Conservation (phyloP, 2,113 vertebrate genomes). For the Candoia aspera region DNA sequence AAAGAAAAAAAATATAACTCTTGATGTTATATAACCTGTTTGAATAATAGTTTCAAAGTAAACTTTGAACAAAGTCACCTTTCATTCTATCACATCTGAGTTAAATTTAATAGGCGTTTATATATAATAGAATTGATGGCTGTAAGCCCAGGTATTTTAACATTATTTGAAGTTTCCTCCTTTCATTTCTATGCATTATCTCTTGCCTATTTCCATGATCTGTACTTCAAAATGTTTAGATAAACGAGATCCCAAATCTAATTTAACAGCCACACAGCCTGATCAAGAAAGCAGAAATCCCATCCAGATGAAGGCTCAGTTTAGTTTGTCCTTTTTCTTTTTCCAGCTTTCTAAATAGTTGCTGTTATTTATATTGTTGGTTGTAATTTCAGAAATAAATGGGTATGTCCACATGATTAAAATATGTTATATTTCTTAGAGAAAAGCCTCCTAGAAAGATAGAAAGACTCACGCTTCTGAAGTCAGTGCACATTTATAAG, state of each 20-base stretch:
- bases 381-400: not conserved
- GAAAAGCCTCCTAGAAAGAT: slow-evolving; percentile 80
- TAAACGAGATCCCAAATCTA: not conserved
- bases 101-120: not conserved
- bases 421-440: slow-evolving; percentile 65
- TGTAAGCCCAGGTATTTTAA: not conserved
- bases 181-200: not conserved
- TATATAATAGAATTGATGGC: not conserved
- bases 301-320: not conserved
- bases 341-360: not conserved
- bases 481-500: slow-evolving; percentile 97
- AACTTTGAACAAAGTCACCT: not conserved
- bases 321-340: not conserved
- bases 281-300: not conserved
- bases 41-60: not conserved
- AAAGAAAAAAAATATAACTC: not conserved
- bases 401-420: not conserved
- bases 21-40: not conserved
- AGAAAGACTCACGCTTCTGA: slow-evolving; percentile 88
- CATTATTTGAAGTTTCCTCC: not conserved
- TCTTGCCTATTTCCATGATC: not conserved
- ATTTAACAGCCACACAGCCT: not conserved
- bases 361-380: not conserved
- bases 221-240: not conserved
- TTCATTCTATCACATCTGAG: not conserved